Conservation (phyloP, 1,140 invertebrate genomes). For the Drosophila dunni region DNA sequence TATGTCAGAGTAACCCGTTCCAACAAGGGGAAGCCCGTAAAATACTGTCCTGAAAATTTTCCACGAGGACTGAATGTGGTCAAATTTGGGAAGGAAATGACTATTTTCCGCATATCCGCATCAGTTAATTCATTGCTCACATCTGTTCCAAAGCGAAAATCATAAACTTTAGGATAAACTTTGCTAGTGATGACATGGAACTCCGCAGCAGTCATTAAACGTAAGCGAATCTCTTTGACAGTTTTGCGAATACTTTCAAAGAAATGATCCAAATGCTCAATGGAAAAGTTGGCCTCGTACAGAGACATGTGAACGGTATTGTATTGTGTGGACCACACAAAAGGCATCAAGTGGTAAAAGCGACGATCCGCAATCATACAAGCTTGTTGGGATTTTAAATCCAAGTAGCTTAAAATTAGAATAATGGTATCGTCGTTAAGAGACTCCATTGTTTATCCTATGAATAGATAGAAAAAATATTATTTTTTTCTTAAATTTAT, state of each 20-base stretch:
- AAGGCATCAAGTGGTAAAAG: conserved; percentile 42
- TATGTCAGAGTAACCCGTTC: conserved; percentile 50
- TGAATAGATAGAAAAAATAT: neutral
- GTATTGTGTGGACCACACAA: conserved; percentile 40
- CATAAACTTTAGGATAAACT: conserved; percentile 39
- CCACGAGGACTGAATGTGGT: conserved; percentile 61
- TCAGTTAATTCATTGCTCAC: conserved; percentile 31
- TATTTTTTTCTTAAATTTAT: too few relatives aligned
- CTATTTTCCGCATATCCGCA: conserved; percentile 37
- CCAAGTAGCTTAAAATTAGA: conserved; percentile 42
- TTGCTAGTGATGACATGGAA: conserved; percentile 25
- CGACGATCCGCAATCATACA: conserved; percentile 38
- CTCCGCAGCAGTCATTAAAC: conserved; percentile 15
- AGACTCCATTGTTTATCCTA: conserved; percentile 36
- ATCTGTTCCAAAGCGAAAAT: conserved; percentile 53
- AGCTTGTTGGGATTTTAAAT: conserved; percentile 40
- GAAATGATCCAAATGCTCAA: conserved; percentile 36
- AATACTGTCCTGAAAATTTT: conserved; percentile 47
- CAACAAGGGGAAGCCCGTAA: conserved; percentile 27
- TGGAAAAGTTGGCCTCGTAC: conserved; percentile 11
- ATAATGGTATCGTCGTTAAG: conserved; percentile 52
- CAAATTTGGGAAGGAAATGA: conserved; percentile 52
- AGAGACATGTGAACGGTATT: conserved; percentile 37
- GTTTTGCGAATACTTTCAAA: conserved; percentile 32
- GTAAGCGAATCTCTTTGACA: conserved; percentile 22